Evolutionary conservation across 2,888 invertebrate species (phyloP), one percentile per base, ranked within the genome.

Genomic region (Eumerus sabulonum): DNA sequence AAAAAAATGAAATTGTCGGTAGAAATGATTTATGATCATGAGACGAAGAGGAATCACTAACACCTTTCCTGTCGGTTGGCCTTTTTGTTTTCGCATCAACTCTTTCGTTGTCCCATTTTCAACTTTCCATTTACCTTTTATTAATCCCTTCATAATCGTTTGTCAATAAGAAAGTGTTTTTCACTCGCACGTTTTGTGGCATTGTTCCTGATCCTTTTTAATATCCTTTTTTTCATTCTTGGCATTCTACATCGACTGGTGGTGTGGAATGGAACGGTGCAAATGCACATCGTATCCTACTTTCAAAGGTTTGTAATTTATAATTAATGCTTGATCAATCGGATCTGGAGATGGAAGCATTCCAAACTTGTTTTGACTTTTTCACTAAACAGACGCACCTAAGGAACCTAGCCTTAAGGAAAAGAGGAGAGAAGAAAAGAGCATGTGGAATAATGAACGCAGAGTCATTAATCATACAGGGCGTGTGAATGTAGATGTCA

Each of bases 301-400:
- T 67, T 62, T 77, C 66, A 47, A 63, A n/a, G 62, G 27, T 77
- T 77, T 53, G 48, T 77, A 77, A 77, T 77, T 77, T 77, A 73
- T 77, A 77, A 77, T 77, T 73, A 73, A 77, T 73, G 73, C 67
- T 63, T 56, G 72, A 77, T 77, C 77, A 77, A 77, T 77, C 63
- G 77, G 73, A 72, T 9, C 16, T 67, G 51, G 62, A 72, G 27
- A 27, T 7, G 72, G 77, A 72, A 71, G 64, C 27, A 56, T 66
- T 50, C 57, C 35, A 53, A 77, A 77, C 77, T 72, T 77, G 77
- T 77, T 77, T 77, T 77, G 77, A 77, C 77, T 73, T 59, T 59
- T 63, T 47, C 18, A 17, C 56, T 27, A 47, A 57, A 54, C 7
- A 7, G 2, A 27, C 27, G 27, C 27, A 27, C 27, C 27, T 27